These are phyloP conservation scores for Chorisops tibialis DNA, from an alignment of 2,888 invertebrate species.

Conservation along the genomic window DNA sequence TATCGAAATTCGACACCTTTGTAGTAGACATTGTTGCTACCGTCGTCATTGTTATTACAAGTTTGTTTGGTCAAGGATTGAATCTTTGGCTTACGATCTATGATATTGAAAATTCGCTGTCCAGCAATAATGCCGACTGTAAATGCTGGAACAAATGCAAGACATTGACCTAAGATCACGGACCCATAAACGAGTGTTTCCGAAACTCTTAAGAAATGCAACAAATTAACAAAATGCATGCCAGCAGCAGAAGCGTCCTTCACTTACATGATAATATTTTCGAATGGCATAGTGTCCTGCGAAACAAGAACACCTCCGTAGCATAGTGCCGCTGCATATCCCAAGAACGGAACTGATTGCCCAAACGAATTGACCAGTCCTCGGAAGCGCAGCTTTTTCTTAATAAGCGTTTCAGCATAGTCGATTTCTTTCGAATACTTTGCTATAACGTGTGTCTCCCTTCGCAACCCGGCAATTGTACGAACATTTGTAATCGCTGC, in stretches of 20 bases:
- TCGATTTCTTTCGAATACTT: slow-evolving; percentile 59
- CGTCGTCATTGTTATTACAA: slow-evolving; percentile 30
- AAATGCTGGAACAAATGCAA: slow-evolving; percentile 74
- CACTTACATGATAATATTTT: slow-evolving; percentile 66
- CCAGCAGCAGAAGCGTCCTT: no score
- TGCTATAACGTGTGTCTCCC: slow-evolving; percentile 59
- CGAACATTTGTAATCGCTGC: slow-evolving; percentile 71
- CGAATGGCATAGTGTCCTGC: slow-evolving; percentile 59
- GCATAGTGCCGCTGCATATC: slow-evolving; percentile 67
- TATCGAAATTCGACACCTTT: slow-evolving; percentile 64
- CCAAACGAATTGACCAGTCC: slow-evolving; percentile 69
- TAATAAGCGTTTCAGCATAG: no score
- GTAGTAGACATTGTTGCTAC: slow-evolving; percentile 52
- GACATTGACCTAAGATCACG: slow-evolving; percentile 72
- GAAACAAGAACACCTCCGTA: slow-evolving; percentile 70
- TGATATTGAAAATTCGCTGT: slow-evolving; percentile 62
- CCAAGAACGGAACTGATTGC: slow-evolving; percentile 66
- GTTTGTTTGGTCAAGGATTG: slow-evolving; percentile 48
- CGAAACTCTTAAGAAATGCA: slow-evolving; percentile 64
- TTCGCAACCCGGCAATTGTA: slow-evolving; percentile 62
- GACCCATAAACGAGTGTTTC: slow-evolving; percentile 72
- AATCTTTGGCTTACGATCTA: slow-evolving; percentile 59
- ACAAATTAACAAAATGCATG: no score
- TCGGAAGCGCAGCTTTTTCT: no score
- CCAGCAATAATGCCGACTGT: slow-evolving; percentile 66